Base-by-base conservation (phyloP, 2,888 invertebrate species). In the Deilephila porcellus region DNA sequence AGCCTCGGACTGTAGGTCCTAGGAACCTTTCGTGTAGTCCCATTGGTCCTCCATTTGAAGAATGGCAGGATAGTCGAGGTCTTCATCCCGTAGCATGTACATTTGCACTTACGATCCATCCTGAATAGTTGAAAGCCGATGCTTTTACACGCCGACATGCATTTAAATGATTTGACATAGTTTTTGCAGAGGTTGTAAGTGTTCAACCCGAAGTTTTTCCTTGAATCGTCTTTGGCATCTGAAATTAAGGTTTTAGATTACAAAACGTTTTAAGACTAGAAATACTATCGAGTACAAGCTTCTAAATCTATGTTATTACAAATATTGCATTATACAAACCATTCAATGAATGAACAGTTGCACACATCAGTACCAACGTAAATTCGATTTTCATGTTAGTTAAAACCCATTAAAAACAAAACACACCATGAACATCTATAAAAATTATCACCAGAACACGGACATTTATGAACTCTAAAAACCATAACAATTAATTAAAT, bases 141-240 rank as follows among this genome's bases (percentile, higher is more conserved):
- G 75, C 91, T 91, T 79, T 91, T 90, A 76, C 93, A 93, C 1
- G 85, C 85, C 37, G 87, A 85, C 86, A 93, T 82, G 77, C 93
- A 93, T 81, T 90, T 89, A 64, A 93, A 93, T 4, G 85, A 85
- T 76, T 86, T 89, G 1, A 82, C 25, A 70, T 89, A 90, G 59
- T 87, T 79, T 2, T 70, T 73, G 76, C 93, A 93, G 53, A 79
- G 76, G n/a, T 79, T 79, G 73, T 87, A 79, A 72, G 81, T 88
- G 80, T 86, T 91, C 63, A 91, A 77, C 0, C 93, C 93, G 72
- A 91, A 93, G 78, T 89, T 86, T 79, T 89, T 93, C 71, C 91
- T 84, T 52, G 80, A 76, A 7, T 83, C 82, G 29, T 80, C 76
- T 70, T 74, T 78, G 72, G 79, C 77, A 77, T 80, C 88, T 86